phyloP scores from a whole-genome alignment of 2,113 vertebrate genomes.

The Hippoglossus stenolepis region DNA sequence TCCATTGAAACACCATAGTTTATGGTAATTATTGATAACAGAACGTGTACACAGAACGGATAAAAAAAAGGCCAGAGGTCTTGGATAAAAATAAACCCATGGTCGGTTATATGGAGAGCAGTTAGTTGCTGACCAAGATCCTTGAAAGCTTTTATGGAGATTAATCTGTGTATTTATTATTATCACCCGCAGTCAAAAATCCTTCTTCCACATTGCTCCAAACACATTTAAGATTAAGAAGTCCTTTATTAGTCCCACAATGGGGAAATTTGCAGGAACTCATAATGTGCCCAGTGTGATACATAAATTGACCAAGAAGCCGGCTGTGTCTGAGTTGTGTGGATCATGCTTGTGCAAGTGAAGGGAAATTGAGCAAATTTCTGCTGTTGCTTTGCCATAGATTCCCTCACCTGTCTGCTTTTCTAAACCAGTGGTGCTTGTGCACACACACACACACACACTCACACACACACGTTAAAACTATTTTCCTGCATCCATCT shows the following conservation, averaged over 20 bases:
- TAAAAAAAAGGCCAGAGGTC: neutral
- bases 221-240: slow-evolving; percentile 35
- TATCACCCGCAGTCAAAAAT: slow-evolving; percentile 42
- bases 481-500: slow-evolving; percentile 25
- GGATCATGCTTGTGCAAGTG: slow-evolving; percentile 8
- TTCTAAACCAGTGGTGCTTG: neutral
- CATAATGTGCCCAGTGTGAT: slow-evolving; percentile 60
- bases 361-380: slow-evolving; percentile 24
- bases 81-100: slow-evolving; percentile 16
- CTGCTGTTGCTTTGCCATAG: slow-evolving; percentile 5
- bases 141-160: slow-evolving; percentile 59
- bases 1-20: neutral
- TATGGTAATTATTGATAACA: slow-evolving; percentile 12
- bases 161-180: slow-evolving; percentile 57
- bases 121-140: slow-evolving; percentile 44
- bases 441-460: too few relatives aligned
- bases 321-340: slow-evolving; percentile 19
- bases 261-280: slow-evolving; percentile 13
- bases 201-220: slow-evolving; percentile 36
- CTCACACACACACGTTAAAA: neutral
- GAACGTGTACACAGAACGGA: slow-evolving; percentile 7
- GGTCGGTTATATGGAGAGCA: slow-evolving; percentile 26
- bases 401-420: slow-evolving; percentile 23
- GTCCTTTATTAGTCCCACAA: too few relatives aligned
- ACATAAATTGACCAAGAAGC: slow-evolving; percentile 57